Conservation (phyloP, 2,888 invertebrate species). For the Drosophila neoperkinsi region DNA sequence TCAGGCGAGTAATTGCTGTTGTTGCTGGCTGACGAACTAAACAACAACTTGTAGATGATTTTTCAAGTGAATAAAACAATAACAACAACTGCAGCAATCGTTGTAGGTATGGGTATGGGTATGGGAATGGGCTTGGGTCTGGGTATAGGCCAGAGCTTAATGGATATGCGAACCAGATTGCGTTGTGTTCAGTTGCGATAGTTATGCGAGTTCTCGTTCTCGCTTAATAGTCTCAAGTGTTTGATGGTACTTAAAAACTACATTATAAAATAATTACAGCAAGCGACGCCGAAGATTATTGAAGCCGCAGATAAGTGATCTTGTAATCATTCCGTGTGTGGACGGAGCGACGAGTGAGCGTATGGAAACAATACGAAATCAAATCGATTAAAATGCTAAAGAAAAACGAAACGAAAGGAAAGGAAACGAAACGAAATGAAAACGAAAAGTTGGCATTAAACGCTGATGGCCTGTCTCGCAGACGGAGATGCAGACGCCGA, state of each 20-base stretch:
- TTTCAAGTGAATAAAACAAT: constrained; percentile 37
- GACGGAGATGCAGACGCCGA: constrained; percentile 2
- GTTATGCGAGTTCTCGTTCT: constrained; percentile 41
- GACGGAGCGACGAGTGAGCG: constrained; percentile 11
- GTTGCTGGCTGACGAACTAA: constrained; percentile 40
- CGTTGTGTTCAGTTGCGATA: constrained; percentile 26
- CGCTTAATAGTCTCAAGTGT: constrained; percentile 78
- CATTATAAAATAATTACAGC: constrained; percentile 78
- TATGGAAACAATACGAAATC: constrained; percentile 71
- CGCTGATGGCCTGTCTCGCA: constrained; percentile 43
- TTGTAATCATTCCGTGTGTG: constrained; percentile 67
- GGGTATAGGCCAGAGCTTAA: constrained; percentile 34
- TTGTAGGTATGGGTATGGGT: not conserved
- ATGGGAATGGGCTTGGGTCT: not conserved
- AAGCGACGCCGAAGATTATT: constrained; percentile 69
- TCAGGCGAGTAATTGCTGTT: constrained; percentile 53
- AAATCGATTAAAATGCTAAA: constrained; percentile 61
- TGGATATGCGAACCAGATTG: constrained; percentile 44
- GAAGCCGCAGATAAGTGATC: constrained; percentile 77
- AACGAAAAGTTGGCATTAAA: constrained; percentile 62
- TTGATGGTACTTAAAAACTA: constrained; percentile 80
- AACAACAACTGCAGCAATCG: constrained; percentile 18
- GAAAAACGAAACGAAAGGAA: constrained; percentile 55
- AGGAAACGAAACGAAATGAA: constrained; percentile 55
- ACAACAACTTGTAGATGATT: constrained; percentile 63